These are phyloP conservation scores for Pollenia angustigena DNA, from an alignment of 2,888 invertebrate genomes.

Conservation along the genomic window DNA sequence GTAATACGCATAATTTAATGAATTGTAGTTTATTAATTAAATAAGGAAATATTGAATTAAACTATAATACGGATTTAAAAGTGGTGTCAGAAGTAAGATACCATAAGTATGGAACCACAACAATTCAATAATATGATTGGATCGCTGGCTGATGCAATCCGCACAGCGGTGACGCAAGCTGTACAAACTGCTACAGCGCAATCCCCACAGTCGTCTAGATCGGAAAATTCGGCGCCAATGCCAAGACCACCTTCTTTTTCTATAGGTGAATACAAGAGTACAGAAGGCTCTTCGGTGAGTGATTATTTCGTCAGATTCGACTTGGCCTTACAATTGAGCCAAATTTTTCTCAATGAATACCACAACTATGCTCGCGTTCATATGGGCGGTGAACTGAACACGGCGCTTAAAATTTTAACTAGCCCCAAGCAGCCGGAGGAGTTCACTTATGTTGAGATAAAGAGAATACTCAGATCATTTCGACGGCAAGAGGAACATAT, in stretches of 20 bases:
- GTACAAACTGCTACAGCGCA: constrained; percentile 21
- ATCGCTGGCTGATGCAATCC: constrained; percentile 42
- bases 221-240: neutral
- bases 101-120: too few relatives aligned
- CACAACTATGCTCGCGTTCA: constrained; percentile 41
- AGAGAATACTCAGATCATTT: neutral
- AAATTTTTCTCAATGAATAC: constrained; percentile 30
- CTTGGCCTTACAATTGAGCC: constrained; percentile 38
- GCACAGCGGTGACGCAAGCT: constrained; percentile 33
- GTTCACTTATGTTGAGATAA: constrained; percentile 7
- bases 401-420: constrained; percentile 40
- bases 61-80: too few relatives aligned
- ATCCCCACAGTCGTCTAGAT: neutral
- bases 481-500: constrained; percentile 54
- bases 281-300: constrained; percentile 31
- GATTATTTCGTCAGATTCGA: constrained; percentile 55
- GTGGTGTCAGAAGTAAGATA: too few relatives aligned
- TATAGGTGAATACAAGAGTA: constrained; percentile 24
- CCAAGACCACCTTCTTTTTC: constrained; percentile 39
- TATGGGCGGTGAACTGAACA: constrained; percentile 46
- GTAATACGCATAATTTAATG: too few relatives aligned
- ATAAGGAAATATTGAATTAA: too few relatives aligned
- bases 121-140: too few relatives aligned
- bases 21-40: too few relatives aligned
- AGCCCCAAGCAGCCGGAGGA: constrained; percentile 32